Conservation (phyloP, 2,888 invertebrate species). For the Platerodrilus igneus region DNA sequence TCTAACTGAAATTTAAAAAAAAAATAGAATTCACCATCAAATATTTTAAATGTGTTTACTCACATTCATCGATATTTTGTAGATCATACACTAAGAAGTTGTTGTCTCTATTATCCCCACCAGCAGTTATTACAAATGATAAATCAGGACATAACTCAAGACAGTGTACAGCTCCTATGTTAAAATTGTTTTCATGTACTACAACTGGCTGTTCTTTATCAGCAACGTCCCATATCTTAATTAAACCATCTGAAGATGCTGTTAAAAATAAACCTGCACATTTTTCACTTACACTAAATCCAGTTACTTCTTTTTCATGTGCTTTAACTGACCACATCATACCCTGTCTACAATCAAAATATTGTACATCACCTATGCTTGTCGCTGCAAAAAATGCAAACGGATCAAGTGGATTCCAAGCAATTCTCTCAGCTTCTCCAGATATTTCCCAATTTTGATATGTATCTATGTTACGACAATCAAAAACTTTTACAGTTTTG, state of each 20-base stretch:
- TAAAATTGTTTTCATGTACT: slow-evolving; percentile 53
- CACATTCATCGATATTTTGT: slow-evolving; percentile 55
- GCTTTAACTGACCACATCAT: slow-evolving; percentile 48
- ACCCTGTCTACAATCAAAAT: slow-evolving; percentile 67
- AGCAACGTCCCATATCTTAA: slow-evolving; percentile 80
- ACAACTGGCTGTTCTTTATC: slow-evolving; percentile 42
- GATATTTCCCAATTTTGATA: slow-evolving; percentile 67
- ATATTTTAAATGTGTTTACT: slow-evolving; percentile 21
- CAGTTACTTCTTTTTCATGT: slow-evolving; percentile 82
- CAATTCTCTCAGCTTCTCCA: slow-evolving; percentile 80
- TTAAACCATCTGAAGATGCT: slow-evolving; percentile 70
- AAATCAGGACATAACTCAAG: slow-evolving; percentile 75
- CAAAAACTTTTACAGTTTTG: slow-evolving; percentile 71
- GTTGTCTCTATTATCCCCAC: slow-evolving; percentile 78
- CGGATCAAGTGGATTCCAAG: slow-evolving; percentile 78
- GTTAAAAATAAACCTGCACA: slow-evolving; percentile 75
- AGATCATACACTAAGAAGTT: slow-evolving; percentile 68
- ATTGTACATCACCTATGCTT: slow-evolving; percentile 63
- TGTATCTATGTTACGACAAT: slow-evolving; percentile 63
- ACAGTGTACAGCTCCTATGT: slow-evolving; percentile 70
- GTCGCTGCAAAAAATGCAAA: slow-evolving; percentile 70
- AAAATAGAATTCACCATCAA: slow-evolving; percentile 1
- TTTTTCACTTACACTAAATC: slow-evolving; percentile 66
- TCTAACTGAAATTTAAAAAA: slow-evolving; percentile 45
- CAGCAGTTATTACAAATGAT: slow-evolving; percentile 73